phyloP scores from a whole-genome alignment of 2,888 invertebrate species.

The Zaprionus lineosus region DNA sequence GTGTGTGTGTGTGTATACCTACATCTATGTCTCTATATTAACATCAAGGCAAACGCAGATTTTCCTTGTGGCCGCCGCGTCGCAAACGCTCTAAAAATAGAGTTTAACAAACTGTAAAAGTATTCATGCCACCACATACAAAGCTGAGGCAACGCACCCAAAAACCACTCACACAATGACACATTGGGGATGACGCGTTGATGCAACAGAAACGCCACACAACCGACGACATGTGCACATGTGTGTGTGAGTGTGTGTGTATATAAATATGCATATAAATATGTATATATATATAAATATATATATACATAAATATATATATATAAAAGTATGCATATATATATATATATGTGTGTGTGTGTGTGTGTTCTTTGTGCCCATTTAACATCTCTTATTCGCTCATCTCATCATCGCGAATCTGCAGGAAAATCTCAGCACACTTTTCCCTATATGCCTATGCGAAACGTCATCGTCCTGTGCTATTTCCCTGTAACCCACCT shows the following conservation, averaged over 20 bases:
- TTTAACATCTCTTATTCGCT: constrained; percentile 36
- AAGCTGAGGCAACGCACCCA: constrained; percentile 51
- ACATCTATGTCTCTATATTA: background rate
- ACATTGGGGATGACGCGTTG: constrained; percentile 57
- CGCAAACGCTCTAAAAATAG: constrained; percentile 71
- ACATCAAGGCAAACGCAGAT: constrained; percentile 47
- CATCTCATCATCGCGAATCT: constrained; percentile 40
- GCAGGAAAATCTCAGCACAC: constrained; percentile 62
- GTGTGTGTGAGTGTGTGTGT: constrained; percentile 13
- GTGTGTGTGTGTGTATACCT: constrained; percentile 24
- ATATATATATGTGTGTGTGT: constrained; percentile 3
- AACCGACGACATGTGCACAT: constrained; percentile 24
- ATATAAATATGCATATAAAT: background rate
- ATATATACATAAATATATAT: background rate
- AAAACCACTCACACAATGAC: constrained; percentile 38
- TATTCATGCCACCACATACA: constrained; percentile 77
- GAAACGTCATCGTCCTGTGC: constrained; percentile 70
- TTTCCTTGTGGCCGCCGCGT: constrained; percentile 65
- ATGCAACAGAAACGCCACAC: constrained; percentile 45
- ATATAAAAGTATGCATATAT: background rate
- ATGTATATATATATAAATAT: background rate
- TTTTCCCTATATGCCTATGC: constrained; percentile 40
- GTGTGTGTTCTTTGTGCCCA: constrained; percentile 40
- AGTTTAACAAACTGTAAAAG: constrained; percentile 76
- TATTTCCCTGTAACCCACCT: too few species aligned